Evolutionary conservation across 2,113 vertebrate species (phyloP).

Genomic region (Ibidorhyncha struthersii): DNA sequence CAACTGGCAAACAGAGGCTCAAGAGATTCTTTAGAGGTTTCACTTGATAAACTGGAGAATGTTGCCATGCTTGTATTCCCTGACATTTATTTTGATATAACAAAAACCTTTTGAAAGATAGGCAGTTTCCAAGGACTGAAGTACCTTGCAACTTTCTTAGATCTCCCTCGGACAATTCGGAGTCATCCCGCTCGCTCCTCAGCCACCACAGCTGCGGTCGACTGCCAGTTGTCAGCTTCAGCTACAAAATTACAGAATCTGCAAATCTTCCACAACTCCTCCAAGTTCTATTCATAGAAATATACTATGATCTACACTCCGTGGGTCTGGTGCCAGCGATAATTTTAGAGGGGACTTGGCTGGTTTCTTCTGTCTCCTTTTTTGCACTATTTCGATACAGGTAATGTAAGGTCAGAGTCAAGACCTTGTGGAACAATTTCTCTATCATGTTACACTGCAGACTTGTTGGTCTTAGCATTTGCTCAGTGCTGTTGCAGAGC

Average conservation of each 20-base stretch:
- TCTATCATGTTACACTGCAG: neutral
- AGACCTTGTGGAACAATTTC: conserved; percentile 23
- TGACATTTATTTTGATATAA: conserved; percentile 15
- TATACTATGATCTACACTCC: conserved; percentile 47
- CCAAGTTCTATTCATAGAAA: conserved; percentile 56
- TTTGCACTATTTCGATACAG: conserved; percentile 53
- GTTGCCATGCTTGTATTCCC: neutral
- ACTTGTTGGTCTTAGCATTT: neutral
- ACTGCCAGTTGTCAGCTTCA: conserved; percentile 37
- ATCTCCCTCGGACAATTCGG: neutral
- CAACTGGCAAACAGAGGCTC: conserved; percentile 5
- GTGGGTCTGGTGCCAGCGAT: conserved; percentile 58
- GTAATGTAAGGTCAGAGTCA: conserved; percentile 32
- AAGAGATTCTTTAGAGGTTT: conserved; percentile 57
- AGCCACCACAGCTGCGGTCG: neutral
- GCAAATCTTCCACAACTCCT: conserved; percentile 9
- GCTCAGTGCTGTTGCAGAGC: neutral
- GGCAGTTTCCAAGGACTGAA: neutral
- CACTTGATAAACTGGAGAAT: conserved; percentile 39
- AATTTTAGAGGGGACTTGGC: conserved; percentile 70
- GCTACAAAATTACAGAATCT: conserved; percentile 46
- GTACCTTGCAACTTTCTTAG: neutral
- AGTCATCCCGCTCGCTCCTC: neutral
- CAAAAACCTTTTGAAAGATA: conserved; percentile 44
- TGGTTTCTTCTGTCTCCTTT: conserved; percentile 51